Evolutionary conservation across 2,888 invertebrate genomes (phyloP).

Genomic region (Campoplex capitator): DNA sequence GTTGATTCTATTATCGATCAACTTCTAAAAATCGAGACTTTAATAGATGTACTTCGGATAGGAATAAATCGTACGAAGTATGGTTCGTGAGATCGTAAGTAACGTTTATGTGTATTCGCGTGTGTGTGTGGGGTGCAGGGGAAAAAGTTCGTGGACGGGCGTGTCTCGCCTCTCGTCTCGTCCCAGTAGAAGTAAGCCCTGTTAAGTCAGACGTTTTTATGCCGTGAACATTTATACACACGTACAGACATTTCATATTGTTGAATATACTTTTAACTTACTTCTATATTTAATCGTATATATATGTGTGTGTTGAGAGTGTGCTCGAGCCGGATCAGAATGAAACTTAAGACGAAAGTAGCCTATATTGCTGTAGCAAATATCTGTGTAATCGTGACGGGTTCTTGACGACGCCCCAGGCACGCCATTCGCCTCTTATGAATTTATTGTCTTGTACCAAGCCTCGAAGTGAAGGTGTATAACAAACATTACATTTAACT

Average conservation of each 20-base stretch:
- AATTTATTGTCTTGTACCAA: conserved; percentile 57
- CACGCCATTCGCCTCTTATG: conserved; percentile 48
- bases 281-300: conserved; percentile 1
- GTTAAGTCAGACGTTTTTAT: conserved; percentile 50
- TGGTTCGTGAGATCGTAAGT: conserved; percentile 36
- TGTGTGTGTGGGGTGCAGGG: conserved; percentile 9
- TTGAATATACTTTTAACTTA: neutral
- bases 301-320: neutral
- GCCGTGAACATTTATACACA: neutral
- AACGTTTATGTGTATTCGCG: neutral
- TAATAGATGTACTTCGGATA: conserved; percentile 3
- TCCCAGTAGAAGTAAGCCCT: conserved; percentile 55
- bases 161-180: conserved; percentile 56
- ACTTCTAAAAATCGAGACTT: neutral
- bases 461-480: conserved; percentile 50
- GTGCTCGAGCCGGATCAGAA: conserved; percentile 48
- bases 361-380: conserved; percentile 22
- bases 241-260: neutral
- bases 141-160: conserved; percentile 59
- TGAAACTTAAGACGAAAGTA: conserved; percentile 36
- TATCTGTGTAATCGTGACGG: conserved; percentile 56
- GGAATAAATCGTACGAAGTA: conserved; percentile 11
- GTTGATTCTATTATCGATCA: neutral
- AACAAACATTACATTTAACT: conserved; percentile 27
- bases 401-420: conserved; percentile 57